Evolutionary conservation across 2,797 vertebrate genomes (phyloP).

Genomic region (Centroberyx gerrardi): DNA sequence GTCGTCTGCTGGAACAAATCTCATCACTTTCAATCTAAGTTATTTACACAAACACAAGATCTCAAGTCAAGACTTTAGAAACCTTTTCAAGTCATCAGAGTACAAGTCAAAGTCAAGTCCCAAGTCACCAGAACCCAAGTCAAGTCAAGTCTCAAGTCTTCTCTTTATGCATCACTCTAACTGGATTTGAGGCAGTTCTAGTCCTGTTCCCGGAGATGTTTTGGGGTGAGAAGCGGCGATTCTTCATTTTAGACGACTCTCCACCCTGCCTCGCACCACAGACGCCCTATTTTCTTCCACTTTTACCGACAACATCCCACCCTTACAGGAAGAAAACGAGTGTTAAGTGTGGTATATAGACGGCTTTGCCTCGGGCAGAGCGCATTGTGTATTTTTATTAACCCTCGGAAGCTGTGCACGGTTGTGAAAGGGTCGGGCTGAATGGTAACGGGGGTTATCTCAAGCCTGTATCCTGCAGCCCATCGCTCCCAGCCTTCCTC

Average conservation of each 20-base stretch:
- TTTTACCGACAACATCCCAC: neutral
- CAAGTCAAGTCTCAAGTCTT: too few species aligned
- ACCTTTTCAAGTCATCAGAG: too few species aligned
- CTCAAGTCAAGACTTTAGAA: too few species aligned
- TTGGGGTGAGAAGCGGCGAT: neutral
- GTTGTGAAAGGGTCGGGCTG: neutral
- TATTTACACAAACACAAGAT: too few species aligned
- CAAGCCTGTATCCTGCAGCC: constrained; percentile 7
- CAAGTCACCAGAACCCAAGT: too few species aligned
- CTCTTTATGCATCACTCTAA: too few species aligned
- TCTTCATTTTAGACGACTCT: neutral
- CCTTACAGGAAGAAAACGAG: neutral
- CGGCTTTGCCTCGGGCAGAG: neutral
- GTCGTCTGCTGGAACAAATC: too few species aligned
- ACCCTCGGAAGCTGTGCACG: constrained; percentile 6
- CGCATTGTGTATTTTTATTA: constrained; percentile 4
- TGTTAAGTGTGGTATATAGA: neutral
- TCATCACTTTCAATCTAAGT: too few species aligned
- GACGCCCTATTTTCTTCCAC: neutral
- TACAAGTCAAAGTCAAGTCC: too few species aligned
- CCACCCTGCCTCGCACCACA: neutral
- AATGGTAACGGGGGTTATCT: constrained; percentile 7
- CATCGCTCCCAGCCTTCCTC: neutral
- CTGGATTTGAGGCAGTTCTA: neutral
- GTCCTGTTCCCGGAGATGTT: neutral